Evolutionary conservation across 2,888 invertebrate species (phyloP), one percentile per base, ranked within the genome.

Genomic region (Amblyjoppa fuscipennis): DNA sequence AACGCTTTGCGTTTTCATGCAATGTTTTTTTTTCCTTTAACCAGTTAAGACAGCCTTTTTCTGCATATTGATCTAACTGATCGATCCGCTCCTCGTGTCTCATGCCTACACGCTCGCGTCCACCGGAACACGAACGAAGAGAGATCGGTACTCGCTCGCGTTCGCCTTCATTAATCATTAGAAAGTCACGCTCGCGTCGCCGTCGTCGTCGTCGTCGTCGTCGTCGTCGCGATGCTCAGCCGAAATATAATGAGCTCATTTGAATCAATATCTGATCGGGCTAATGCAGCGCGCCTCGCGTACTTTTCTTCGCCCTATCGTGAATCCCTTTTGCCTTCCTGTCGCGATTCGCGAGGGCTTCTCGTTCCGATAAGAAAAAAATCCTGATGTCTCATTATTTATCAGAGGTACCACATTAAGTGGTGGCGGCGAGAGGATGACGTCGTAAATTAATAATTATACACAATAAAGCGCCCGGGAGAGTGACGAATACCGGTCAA

Each of bases 161-260:
- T 83, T 81, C 69, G 84, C 76, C 86, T 88, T 88, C 89, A 90
- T 90, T 90, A 89, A 90, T 89, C 88, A 89, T 89, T 87, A 86
- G 87, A 89, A 86, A 87, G 89, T 89, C 87, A 88, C 87, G 85
- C 85, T 88, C 87, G 88, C 87, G 87, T 89, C 87, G 87, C 41
- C 73, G 20, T 20, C 20, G 41, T 45, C 87, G 87, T 49, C 73
- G 87, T 49, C 73, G 41, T 45, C 71, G 59, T 25, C 45, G 45
- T 45, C 56, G 78, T 68, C 38, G 66, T 51, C 34, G 68, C 76
- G 74, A 82, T 75, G 75, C 86, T 87, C 88, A 85, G 88, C 91
- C 90, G 79, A 91, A 92, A 91, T 92, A 92, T 92, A 92, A 92
- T 91, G 91, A 92, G 91, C 91, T 92, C 92, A 91, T 91, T 92